Evolutionary conservation across 2,113 vertebrate species (phyloP), one percentile per base, ranked within the genome.

Genomic region (Prietella phreatophila): DNA sequence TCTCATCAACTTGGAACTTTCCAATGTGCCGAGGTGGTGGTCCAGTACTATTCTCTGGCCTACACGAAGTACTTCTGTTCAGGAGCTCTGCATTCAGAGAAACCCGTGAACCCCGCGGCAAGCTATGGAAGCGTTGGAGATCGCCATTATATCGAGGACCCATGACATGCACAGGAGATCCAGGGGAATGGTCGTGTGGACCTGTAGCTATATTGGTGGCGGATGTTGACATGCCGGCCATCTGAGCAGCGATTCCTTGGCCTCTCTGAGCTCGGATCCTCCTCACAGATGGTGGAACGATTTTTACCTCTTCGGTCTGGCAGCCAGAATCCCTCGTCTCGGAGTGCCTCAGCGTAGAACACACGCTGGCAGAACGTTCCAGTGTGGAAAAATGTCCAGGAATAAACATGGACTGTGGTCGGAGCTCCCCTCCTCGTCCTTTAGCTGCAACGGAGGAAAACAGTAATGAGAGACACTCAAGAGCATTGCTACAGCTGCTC

Each of bases 191-290:
- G 0, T 94, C 94, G 58, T 97, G 96, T 3, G 95, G 96, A 91
- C 96, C 92, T 83, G 96, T 94, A 0, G 97, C 98, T 94, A 99
- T 96, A 90, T 97, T 98, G 90, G 96, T 97, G 5, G 94, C 93
- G 0, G 98, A 98, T 36, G 94, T 93, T 3, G 97, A 96, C 85
- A 98, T 94, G 82, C 88, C 97, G 13, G 96, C 96, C 96, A 99
- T 98, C 92, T 98, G 97, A 86, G 97, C 97, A 0, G 98, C 97
- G 19, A 99, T 98, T 60, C 98, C 97, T 80, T 99, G 97, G 60
- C 98, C 98, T 86, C 96, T 96, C 91, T 99, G 97, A 0, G 98
- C 98, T 22, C 98, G 93, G 92, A 99, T 99, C 90, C 98, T 96
- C 88, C 98, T 96, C 94, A 99, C 94, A 0, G 98, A 99, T 10